Evolutionary conservation across 2,888 invertebrate species (phyloP), one percentile per base, ranked within the genome.

Genomic region (Ecliptopera silaceata): DNA sequence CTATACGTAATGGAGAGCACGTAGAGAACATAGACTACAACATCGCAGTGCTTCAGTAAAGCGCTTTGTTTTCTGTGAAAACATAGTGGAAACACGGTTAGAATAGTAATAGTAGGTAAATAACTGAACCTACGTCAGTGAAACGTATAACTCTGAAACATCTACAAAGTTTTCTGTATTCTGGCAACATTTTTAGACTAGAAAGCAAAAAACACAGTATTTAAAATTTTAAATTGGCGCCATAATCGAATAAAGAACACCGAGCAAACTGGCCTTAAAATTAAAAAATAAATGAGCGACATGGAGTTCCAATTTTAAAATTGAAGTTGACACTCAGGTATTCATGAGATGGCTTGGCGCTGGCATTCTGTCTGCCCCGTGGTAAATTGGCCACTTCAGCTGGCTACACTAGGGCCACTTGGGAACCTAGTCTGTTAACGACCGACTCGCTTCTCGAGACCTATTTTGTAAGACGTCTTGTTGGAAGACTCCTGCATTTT

Each of bases 331-430:
- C 53, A 45, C 54, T 54, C 45, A 45, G 36, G 42, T 59, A 54
- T 59, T 59, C 59, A 59, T 59, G 49, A 49, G 42, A 46, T 53
- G 53, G 58, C 45, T 46, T 26, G 26, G 48, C 34, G 36, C 48
- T 20, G 50, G n/a, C 46, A 54, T 45, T 53, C 54, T 50, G 50
- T 39, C 43, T 18, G 44, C 31, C 17, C 17, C 47, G 54, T 41
- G 20, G 54, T 46, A 59, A 59, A 59, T 59, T 59, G 54, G 54
- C 59, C 50, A 46, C 59, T 59, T 46, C 41, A 58, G 45, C 43
- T 52, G 52, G 56, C 53, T 42, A 45, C 57, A 57, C 57, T 41
- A 48, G 39, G 34, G 32, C 49, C 54, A 54, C 59, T 59, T 51
- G 54, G 38, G 45, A 50, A 47, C 38, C 48, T 58, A 48, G 48